phyloP scores from a whole-genome alignment of 2,797 vertebrate species.

The Pampus argenteus region DNA sequence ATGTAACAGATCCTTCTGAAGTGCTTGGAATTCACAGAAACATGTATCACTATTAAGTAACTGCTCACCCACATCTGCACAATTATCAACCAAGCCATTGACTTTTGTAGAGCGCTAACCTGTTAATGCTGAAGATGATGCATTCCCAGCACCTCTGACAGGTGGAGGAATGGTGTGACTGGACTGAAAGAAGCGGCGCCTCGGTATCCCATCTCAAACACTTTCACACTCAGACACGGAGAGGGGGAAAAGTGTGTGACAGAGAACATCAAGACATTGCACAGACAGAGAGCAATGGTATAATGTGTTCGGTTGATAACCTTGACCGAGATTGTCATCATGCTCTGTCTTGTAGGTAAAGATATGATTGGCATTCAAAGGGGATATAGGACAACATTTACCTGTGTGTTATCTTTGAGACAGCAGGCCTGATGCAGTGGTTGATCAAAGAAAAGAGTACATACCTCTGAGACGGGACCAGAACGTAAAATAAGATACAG shows the following conservation, averaged over 20 bases:
- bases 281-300: slow-evolving; percentile 45
- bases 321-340: slow-evolving; percentile 61
- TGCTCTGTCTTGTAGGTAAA: slow-evolving; percentile 35
- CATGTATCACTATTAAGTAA: slow-evolving; percentile 25
- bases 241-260: slow-evolving; percentile 20
- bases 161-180: slow-evolving; percentile 21
- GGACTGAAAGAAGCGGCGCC: slow-evolving; percentile 15
- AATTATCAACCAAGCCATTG: slow-evolving; percentile 34
- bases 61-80: slow-evolving; percentile 11
- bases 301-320: slow-evolving; percentile 58
- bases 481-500: slow-evolving; percentile 39
- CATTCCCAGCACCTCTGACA: slow-evolving; percentile 32
- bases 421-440: slow-evolving; percentile 55
- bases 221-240: slow-evolving; percentile 12
- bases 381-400: slow-evolving; percentile 57
- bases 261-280: slow-evolving; percentile 30
- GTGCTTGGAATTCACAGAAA: slow-evolving; percentile 11
- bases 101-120: slow-evolving; percentile 38
- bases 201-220: slow-evolving; percentile 26
- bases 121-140: slow-evolving; percentile 40
- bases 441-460: slow-evolving; percentile 65
- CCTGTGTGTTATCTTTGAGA: slow-evolving; percentile 72
- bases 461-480: slow-evolving; percentile 44
- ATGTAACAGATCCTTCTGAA: not conserved
- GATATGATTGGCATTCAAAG: slow-evolving; percentile 71